Evolutionary conservation across 1,140 invertebrate species (phyloP).

Genomic region (Callitettix versicolor): DNA sequence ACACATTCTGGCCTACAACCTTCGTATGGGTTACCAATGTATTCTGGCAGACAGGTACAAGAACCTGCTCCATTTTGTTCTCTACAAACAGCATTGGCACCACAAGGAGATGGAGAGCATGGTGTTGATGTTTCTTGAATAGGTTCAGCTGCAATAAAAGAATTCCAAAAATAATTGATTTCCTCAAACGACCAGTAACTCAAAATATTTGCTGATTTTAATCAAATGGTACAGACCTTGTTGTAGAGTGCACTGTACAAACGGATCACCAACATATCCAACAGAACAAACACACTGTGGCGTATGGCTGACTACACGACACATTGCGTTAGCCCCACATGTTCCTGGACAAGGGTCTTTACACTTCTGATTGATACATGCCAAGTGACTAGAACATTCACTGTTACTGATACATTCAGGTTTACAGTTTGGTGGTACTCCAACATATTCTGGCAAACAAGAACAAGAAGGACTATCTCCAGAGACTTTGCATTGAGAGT

Average conservation of each 20-base stretch:
- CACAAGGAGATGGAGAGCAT: slow-evolving; percentile 59
- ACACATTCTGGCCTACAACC: slow-evolving; percentile 65
- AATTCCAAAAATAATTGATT: not conserved
- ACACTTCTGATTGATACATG: slow-evolving; percentile 46
- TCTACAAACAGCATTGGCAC: slow-evolving; percentile 58
- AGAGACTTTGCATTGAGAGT: slow-evolving; percentile 49
- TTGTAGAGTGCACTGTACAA: slow-evolving; percentile 46
- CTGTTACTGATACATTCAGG: slow-evolving; percentile 44
- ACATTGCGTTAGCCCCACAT: slow-evolving; percentile 50
- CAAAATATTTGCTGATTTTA: not conserved
- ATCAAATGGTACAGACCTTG: slow-evolving; percentile 38
- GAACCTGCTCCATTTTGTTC: slow-evolving; percentile 52
- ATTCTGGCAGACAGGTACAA: slow-evolving; percentile 57
- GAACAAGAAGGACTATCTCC: slow-evolving; percentile 45
- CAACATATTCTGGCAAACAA: slow-evolving; percentile 38
- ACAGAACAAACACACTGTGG: slow-evolving; percentile 53
- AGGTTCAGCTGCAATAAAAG: slow-evolving; percentile 19
- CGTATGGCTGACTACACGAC: slow-evolving; percentile 52
- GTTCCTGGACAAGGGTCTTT: slow-evolving; percentile 42
- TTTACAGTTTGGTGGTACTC: slow-evolving; percentile 38
- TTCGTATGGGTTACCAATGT: slow-evolving; percentile 64
- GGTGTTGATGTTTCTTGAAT: slow-evolving; percentile 35
- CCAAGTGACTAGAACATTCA: slow-evolving; percentile 40
- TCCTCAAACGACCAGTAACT: slow-evolving; percentile 24
- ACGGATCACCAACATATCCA: slow-evolving; percentile 61